Evolutionary conservation across 2,888 invertebrate genomes (phyloP), one percentile per base, ranked within the genome.

Genomic region (Lissonota sp.): DNA sequence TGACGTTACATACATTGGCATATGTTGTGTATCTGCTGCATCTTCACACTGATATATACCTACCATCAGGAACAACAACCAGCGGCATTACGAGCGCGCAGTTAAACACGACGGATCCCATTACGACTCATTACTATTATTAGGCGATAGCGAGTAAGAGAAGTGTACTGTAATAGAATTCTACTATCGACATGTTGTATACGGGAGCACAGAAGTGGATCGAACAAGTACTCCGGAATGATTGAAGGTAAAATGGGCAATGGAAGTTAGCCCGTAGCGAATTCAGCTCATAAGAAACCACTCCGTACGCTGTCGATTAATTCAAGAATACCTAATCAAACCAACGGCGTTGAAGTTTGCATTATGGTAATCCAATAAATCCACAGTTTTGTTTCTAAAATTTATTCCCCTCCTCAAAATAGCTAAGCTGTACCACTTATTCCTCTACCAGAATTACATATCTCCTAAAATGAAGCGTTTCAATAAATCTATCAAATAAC

Each of bases 61-160:
- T 72, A 80, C 71, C 49, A 72, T 67, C 55, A 12, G 58, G 40
- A 62, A 60, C 40, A 77, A 77, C 73, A 64, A 70, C 63, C 69
- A 63, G 58, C 55, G 58, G 77, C 73, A 64, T 69, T 58, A 69
- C 58, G 49, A 77, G 64, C 42, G 37, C 60, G 62, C 76, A 69
- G 62, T 73, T 80, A 73, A 80, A 75, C 80, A 67, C 71, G 73
- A 73, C 69, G 64, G 80, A 80, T 80, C 72, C 58, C 77, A 80
- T 80, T 80, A 80, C 46, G 63, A 64, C 51, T 73, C 76, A 80
- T 80, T 80, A 80, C 80, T 80, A 80, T 80, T 80, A 80, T 80
- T 80, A 80, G 63, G 51, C 63, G 77, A 80, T 80, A 58, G 44
- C 53, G 53, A 58, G 73, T 73, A 80, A 80, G 62, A 76, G 26